Conservation (phyloP, 2,797 vertebrate species). For the Sebastes wilsoni region DNA sequence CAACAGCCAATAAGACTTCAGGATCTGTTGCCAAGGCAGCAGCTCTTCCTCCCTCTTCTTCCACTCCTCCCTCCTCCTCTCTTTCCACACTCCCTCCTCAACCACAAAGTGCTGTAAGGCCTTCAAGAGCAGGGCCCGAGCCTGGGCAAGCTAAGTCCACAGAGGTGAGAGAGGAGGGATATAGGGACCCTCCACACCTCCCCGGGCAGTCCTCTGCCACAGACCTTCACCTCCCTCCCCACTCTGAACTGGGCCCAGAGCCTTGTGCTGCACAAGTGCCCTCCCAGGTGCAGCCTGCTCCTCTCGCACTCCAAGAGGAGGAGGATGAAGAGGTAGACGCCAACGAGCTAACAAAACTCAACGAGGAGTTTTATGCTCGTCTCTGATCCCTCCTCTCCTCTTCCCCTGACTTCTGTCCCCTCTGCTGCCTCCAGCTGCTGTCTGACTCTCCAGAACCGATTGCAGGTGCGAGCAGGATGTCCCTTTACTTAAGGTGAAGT, state of each 20-base stretch:
- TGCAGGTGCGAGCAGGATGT: conserved; percentile 28
- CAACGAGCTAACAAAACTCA: conserved; percentile 89
- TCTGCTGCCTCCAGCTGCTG: conserved; percentile 19
- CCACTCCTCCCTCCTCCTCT: conserved; percentile 25
- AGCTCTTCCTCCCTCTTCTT: conserved; percentile 34
- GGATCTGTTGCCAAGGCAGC: conserved; percentile 34
- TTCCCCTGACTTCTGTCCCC: conserved; percentile 4
- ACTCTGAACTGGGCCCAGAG: conserved; percentile 43
- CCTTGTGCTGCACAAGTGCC: conserved; percentile 29
- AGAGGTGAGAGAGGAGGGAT: conserved; percentile 71
- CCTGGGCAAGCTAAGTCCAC: conserved; percentile 30
- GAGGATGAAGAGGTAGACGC: conserved; percentile 78
- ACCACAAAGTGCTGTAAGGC: conserved; percentile 42
- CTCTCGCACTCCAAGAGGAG: conserved; percentile 68
- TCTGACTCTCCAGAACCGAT: conserved; percentile 26
- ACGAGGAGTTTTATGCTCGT: conserved; percentile 82
- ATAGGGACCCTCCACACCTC: conserved; percentile 69
- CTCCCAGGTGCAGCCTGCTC: conserved; percentile 56
- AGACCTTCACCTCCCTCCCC: conserved; percentile 32
- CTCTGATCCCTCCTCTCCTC: conserved; percentile 67
- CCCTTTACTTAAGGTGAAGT: conserved; percentile 17
- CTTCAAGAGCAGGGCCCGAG: conserved; percentile 37
- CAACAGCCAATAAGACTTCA: conserved; percentile 48
- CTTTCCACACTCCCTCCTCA: conserved; percentile 34
- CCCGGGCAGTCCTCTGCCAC: conserved; percentile 26